Evolutionary conservation across 2,113 vertebrate genomes (phyloP).

Genomic region (Ptyas mucosa): DNA sequence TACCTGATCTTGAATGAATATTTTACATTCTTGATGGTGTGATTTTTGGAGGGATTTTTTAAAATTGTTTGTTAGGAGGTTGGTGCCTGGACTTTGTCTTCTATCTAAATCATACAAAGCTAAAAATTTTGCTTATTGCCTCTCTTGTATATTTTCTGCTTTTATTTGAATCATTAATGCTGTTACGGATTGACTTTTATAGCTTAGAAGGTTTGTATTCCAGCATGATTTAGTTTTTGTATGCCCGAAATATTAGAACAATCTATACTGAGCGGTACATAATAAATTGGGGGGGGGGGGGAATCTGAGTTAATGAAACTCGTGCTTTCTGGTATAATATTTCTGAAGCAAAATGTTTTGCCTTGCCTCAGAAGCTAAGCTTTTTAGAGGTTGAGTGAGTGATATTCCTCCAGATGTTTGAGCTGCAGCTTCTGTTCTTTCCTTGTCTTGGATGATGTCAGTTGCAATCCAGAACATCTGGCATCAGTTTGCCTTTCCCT

Average conservation of each 20-base stretch:
- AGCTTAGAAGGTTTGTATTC: neutral
- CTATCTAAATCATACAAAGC: neutral
- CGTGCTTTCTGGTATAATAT: neutral
- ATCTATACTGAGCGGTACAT: neutral
- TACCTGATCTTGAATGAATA: neutral
- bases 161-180: neutral
- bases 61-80: neutral
- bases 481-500: neutral
- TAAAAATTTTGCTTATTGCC: neutral
- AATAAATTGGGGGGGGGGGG: too few relatives aligned
- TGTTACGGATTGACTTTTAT: neutral
- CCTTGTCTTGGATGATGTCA: neutral
- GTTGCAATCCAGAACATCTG: neutral
- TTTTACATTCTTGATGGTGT: neutral
- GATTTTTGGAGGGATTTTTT: neutral
- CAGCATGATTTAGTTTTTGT: slow-evolving; percentile 3
- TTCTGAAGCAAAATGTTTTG: neutral
- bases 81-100: neutral
- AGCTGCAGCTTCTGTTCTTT: neutral
- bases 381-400: neutral
- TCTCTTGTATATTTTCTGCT: neutral
- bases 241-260: neutral
- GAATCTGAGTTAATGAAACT: neutral
- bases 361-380: neutral
- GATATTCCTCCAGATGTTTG: neutral